Evolutionary conservation across 2,797 vertebrate species (phyloP).

Genomic region (Enteromius trimaculatus): DNA sequence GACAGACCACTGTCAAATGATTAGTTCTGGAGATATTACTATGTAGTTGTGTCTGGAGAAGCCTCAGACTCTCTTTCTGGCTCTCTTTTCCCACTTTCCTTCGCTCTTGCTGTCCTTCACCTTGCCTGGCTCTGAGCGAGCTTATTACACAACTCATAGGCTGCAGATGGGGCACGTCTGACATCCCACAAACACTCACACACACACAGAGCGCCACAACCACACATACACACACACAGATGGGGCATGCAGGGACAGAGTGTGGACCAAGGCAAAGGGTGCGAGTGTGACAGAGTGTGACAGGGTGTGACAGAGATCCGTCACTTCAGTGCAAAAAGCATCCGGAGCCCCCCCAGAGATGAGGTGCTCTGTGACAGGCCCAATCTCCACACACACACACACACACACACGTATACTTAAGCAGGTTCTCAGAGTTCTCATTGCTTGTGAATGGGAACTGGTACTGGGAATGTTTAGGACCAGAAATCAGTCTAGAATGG

Average conservation of each 20-base stretch:
- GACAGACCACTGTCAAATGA: not conserved
- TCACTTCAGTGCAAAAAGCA: conserved; percentile 61
- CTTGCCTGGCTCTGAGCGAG: conserved; percentile 26
- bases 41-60: conserved; percentile 31
- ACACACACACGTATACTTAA: not conserved
- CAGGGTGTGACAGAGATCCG: conserved; percentile 63
- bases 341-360: conserved; percentile 50
- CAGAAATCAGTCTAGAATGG: not conserved
- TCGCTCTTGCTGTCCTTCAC: conserved; percentile 41
- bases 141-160: conserved; percentile 49
- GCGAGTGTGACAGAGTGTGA: conserved; percentile 54
- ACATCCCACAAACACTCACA: conserved; percentile 31
- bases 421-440: not conserved
- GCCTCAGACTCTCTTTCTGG: not conserved
- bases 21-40: conserved; percentile 36
- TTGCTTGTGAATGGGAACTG: not conserved
- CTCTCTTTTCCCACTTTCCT: conserved; percentile 16
- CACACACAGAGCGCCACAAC: conserved; percentile 5
- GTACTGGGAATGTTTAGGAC: not conserved
- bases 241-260: conserved; percentile 54
- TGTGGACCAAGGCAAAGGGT: conserved; percentile 50
- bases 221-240: conserved; percentile 37
- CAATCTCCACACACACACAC: not conserved
- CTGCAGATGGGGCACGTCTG: conserved; percentile 39
- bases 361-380: conserved; percentile 38